Conservation (phyloP, 2,797 vertebrate species). For the Eospalax fontanierii region DNA sequence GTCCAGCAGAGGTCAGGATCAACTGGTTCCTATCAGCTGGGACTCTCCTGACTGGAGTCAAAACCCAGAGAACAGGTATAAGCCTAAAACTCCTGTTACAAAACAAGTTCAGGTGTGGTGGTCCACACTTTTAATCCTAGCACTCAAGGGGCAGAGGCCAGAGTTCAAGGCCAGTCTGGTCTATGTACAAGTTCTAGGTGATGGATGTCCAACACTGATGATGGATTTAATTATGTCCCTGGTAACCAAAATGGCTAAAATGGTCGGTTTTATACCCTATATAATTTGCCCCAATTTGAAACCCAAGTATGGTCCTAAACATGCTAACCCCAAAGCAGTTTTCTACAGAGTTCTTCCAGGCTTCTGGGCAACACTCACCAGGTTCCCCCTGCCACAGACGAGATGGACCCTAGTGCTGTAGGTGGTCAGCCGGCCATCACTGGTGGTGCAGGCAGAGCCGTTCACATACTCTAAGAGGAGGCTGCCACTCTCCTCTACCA, state of each 20-base stretch:
- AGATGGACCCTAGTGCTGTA: slow-evolving; percentile 95
- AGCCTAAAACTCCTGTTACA: neutral
- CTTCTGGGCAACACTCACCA: slow-evolving; percentile 86
- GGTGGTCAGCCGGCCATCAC: slow-evolving; percentile 87
- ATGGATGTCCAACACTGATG: rapidly evolving
- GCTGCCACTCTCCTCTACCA: slow-evolving; percentile 91
- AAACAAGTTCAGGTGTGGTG: neutral
- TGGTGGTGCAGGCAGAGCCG: slow-evolving; percentile 92
- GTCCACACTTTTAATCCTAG: neutral
- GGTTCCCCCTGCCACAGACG: slow-evolving; percentile 91
- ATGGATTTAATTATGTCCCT: rapidly evolving
- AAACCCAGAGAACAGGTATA: neutral
- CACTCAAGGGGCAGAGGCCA: neutral
- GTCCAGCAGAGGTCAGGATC: rapidly evolving
- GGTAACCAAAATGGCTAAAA: neutral
- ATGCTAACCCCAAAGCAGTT: rapidly evolving
- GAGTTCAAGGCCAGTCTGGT: neutral
- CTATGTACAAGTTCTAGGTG: neutral
- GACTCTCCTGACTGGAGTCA: neutral
- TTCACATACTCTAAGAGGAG: slow-evolving; percentile 94
- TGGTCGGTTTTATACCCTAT: too few relatives aligned
- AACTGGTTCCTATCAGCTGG: too few relatives aligned
- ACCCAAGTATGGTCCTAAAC: neutral
- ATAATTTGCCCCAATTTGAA: neutral
- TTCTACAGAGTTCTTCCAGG: neutral